A percentile compares a stretch with the other conserved stretches of the same genome.
Evolutionary conservation across 2,113 vertebrate genomes (phyloP).

Genomic region (Camarhynchus parvulus): DNA sequence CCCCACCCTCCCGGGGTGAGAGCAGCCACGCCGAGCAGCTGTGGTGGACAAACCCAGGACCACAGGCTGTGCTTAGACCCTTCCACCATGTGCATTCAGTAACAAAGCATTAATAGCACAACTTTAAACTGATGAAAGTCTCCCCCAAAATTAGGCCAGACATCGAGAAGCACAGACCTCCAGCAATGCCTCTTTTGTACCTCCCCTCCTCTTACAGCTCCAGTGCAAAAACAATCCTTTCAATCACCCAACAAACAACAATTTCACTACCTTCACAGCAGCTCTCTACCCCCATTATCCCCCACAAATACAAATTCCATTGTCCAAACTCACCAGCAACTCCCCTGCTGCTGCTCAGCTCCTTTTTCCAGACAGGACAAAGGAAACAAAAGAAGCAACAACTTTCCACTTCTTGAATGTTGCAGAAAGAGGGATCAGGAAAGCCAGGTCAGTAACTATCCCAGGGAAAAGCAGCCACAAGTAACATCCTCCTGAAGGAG

Average conservation of each 20-base stretch:
- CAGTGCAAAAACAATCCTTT: accelerated
- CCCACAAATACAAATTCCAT: accelerated
- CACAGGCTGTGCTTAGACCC: not conserved
- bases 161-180: not conserved
- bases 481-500: accelerated
- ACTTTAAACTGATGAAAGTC: accelerated
- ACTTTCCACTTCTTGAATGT: accelerated
- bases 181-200: not conserved
- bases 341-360: not conserved
- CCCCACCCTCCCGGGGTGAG: too few species aligned
- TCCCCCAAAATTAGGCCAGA: not conserved
- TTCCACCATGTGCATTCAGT: accelerated
- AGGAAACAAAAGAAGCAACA: accelerated
- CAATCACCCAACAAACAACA: accelerated
- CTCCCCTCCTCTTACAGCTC: not conserved
- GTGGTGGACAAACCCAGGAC: not conserved
- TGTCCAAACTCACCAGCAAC: not conserved
- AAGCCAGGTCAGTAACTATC: accelerated
- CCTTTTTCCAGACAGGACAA: not conserved
- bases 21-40: accelerated
- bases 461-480: accelerated
- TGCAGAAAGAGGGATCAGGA: accelerated
- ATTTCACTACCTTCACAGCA: accelerated
- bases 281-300: too few species aligned
- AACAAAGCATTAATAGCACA: accelerated